Evolutionary conservation across 2,888 invertebrate species (phyloP).

Genomic region (Gari tellinella): DNA sequence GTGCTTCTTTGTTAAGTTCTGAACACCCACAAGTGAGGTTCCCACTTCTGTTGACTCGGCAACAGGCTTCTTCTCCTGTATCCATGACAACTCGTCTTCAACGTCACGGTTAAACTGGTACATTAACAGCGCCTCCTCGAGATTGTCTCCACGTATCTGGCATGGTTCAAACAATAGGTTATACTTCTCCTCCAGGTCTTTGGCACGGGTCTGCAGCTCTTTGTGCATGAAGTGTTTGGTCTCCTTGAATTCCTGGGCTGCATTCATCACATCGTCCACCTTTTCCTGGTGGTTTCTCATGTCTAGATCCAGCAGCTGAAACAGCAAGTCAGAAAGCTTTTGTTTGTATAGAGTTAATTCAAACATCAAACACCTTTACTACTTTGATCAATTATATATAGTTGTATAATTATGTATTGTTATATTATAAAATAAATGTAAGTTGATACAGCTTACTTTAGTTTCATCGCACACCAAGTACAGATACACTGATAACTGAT

Average conservation of each 20-base stretch:
- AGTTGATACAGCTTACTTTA: too few species aligned
- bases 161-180: slow-evolving; percentile 94
- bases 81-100: slow-evolving; percentile 96
- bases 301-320: slow-evolving; percentile 91
- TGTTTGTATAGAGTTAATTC: too few species aligned
- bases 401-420: too few species aligned
- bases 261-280: slow-evolving; percentile 89
- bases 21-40: slow-evolving; percentile 89
- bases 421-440: too few species aligned
- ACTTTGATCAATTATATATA: too few species aligned
- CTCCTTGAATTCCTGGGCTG: slow-evolving; percentile 91
- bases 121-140: slow-evolving; percentile 94
- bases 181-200: slow-evolving; percentile 80
- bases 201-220: slow-evolving; percentile 91
- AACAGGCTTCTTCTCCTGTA: slow-evolving; percentile 90
- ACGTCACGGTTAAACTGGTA: slow-evolving; percentile 96
- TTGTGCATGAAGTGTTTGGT: slow-evolving; percentile 95
- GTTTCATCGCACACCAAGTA: too few species aligned
- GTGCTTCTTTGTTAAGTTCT: slow-evolving; percentile 96
- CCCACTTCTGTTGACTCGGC: slow-evolving; percentile 90
- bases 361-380: too few species aligned
- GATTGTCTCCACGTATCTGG: slow-evolving; percentile 94
- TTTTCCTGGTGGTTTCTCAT: slow-evolving; percentile 93
- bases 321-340: too few species aligned
- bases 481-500: too few species aligned